Conservation (phyloP, 2,888 invertebrate species). For the Ischnus inquisitorius region DNA sequence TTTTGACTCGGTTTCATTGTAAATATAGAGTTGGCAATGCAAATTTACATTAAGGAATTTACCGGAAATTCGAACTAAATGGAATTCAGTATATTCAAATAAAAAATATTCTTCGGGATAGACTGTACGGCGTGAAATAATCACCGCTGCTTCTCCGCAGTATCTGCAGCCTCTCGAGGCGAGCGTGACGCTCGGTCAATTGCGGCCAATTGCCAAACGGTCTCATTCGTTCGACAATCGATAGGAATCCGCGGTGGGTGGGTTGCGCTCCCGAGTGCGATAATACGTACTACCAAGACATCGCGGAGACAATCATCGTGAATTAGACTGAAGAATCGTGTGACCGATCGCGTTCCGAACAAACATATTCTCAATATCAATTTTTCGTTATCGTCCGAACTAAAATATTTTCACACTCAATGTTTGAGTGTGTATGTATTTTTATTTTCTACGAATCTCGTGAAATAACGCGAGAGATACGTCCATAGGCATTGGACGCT, state of each 20-base stretch:
- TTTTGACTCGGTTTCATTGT: not conserved
- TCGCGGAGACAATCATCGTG: constrained; percentile 23
- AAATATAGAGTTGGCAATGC: not conserved
- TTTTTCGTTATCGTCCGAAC: constrained; percentile 24
- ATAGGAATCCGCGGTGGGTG: constrained; percentile 79
- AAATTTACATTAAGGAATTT: not conserved
- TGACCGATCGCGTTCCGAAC: constrained; percentile 36
- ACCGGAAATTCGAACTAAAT: not conserved
- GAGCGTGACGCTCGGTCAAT: constrained; percentile 78
- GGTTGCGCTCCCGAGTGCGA: constrained; percentile 59
- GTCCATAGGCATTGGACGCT: constrained; percentile 64
- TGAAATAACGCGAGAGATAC: constrained; percentile 11
- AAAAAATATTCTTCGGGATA: not conserved
- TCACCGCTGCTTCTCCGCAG: constrained; percentile 27
- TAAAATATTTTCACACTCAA: constrained; percentile 50
- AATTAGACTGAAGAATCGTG: constrained; percentile 29
- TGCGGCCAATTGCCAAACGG: constrained; percentile 80
- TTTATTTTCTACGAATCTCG: not conserved
- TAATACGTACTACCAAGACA: constrained; percentile 41
- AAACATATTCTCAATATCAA: constrained; percentile 21
- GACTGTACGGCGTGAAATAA: constrained; percentile 26
- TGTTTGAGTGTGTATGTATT: constrained; percentile 8
- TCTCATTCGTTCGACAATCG: constrained; percentile 76
- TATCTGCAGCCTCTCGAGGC: constrained; percentile 59
- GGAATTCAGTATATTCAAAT: not conserved